Conservation (phyloP, 2,888 invertebrate genomes). For the Lochmaea capreae region DNA sequence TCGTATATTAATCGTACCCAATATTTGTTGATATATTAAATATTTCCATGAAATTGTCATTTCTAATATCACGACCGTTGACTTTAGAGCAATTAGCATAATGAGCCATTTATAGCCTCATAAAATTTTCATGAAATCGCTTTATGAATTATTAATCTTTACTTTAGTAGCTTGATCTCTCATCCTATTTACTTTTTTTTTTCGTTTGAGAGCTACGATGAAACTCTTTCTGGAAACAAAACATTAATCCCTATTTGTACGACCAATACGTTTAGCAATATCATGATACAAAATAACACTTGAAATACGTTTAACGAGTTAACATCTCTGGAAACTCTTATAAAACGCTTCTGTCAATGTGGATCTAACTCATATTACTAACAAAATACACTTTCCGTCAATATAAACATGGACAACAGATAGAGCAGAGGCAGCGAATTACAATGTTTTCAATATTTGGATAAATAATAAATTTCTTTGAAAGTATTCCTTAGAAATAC, state of each 20-base stretch:
- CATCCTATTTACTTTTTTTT: constrained; percentile 5
- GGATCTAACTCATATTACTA: no score
- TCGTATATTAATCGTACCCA: no score
- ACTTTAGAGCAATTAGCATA: constrained; percentile 6
- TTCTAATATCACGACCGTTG: not conserved
- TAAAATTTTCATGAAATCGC: constrained; percentile 10
- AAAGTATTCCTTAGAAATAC: no score
- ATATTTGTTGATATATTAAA: no score
- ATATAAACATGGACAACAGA: no score
- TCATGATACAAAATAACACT: not conserved
- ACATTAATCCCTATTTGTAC: not conserved
- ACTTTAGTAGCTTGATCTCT: constrained; percentile 14
- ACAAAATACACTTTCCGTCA: no score
- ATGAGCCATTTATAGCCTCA: constrained; percentile 13
- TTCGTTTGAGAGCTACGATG: not conserved
- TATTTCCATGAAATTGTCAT: not conserved
- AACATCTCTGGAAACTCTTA: no score
- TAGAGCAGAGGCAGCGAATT: no score
- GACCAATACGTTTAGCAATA: not conserved
- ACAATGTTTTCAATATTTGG: no score
- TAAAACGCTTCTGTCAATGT: no score
- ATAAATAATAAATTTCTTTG: no score
- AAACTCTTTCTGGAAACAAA: not conserved
- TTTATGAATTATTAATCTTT: constrained; percentile 15
- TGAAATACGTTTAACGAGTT: not conserved